A percentile compares a stretch with the other conserved stretches of the same genome.
Conservation (phyloP, 2,113 vertebrate species). For the Spheniscus mendiculus region DNA sequence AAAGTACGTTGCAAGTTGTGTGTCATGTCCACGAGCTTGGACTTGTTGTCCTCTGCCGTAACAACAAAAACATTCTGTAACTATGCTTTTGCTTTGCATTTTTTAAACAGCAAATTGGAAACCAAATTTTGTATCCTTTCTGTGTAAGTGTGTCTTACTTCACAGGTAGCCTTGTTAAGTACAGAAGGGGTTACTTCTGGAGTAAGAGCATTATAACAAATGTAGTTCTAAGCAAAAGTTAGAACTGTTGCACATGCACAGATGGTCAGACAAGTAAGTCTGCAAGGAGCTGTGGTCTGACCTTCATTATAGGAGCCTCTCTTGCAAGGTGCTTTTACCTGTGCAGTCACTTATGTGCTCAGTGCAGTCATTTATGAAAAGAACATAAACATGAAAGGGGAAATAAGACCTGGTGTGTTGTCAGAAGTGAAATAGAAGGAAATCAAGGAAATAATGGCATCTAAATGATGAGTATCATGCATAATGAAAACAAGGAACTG, state of each 20-base stretch:
- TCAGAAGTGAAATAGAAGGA: background rate
- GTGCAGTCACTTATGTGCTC: background rate
- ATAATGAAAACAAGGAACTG: background rate
- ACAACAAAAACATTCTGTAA: background rate
- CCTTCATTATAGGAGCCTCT: background rate
- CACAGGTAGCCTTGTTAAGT: background rate
- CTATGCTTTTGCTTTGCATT: background rate
- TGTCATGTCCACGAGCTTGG: background rate
- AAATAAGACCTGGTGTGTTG: background rate
- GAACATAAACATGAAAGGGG: background rate
- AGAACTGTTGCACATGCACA: background rate
- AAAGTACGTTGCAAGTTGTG: background rate
- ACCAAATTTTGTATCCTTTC: background rate
- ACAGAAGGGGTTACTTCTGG: background rate
- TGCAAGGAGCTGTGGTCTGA: background rate
- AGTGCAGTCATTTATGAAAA: background rate
- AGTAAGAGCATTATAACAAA: background rate
- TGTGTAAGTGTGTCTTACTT: background rate
- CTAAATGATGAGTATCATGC: background rate
- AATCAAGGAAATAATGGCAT: background rate
- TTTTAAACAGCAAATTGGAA: background rate
- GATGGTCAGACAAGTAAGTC: background rate
- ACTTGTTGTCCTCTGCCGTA: background rate
- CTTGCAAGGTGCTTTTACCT: background rate
- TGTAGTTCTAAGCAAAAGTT: background rate